These are phyloP conservation scores for Acipenser transmontanus DNA, from an alignment of 2,797 vertebrate species.

Conservation along the genomic window DNA sequence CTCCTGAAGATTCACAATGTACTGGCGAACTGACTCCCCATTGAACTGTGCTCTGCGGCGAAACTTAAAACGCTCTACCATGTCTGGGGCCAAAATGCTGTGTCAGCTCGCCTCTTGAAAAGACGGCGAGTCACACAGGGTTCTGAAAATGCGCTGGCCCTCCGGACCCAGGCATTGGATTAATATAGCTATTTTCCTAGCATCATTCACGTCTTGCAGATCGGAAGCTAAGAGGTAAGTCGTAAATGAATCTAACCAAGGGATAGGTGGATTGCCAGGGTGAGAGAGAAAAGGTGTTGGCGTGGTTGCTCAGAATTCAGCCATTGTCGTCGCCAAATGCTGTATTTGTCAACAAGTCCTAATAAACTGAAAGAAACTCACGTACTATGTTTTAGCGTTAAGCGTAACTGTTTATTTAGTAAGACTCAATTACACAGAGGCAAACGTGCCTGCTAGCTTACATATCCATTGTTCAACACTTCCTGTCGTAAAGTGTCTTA, in stretches of 20 bases:
- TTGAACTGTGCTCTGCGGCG: neutral
- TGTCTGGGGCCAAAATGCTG: neutral
- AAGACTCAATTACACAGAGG: no score
- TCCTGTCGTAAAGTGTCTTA: no score
- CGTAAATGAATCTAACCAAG: constrained; percentile 7
- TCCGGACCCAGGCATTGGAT: constrained; percentile 3
- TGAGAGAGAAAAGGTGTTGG: neutral
- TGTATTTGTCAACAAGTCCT: no score
- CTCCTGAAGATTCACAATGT: neutral
- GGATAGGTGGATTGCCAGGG: neutral
- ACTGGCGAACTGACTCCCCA: neutral
- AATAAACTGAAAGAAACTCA: no score
- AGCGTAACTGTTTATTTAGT: no score
- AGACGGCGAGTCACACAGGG: neutral
- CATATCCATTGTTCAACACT: no score
- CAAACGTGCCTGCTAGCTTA: no score
- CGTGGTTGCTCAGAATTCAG: constrained; percentile 2
- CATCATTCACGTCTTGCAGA: neutral
- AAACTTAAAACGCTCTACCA: neutral
- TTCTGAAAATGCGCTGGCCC: constrained; percentile 1
- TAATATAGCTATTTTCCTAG: neutral
- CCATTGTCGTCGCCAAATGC: constrained; percentile 13
- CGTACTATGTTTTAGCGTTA: no score
- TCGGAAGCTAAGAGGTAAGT: neutral
- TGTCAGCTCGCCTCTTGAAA: no score